Conservation (phyloP, 2,113 vertebrate genomes). For the Diphyllodes magnificus region DNA sequence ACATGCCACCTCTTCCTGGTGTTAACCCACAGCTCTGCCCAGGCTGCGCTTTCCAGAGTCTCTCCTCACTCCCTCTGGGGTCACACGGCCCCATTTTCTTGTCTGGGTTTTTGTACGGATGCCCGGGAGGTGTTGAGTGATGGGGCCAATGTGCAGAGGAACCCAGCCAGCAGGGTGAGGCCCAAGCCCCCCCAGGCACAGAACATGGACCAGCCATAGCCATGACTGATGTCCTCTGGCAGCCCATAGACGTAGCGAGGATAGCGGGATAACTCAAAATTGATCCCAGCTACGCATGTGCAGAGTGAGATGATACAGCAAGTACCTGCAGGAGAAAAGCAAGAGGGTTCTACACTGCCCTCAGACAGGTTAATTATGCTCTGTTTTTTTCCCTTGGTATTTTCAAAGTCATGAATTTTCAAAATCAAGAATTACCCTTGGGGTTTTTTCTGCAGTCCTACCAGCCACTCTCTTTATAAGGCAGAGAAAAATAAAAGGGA, state of each 20-base stretch:
- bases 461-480: neutral
- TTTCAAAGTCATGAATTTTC: neutral
- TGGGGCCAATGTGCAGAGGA: constrained; percentile 90
- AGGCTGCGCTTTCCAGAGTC: constrained; percentile 41
- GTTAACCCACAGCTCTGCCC: constrained; percentile 38
- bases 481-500: neutral
- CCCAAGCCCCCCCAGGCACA: constrained; percentile 93
- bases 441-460: neutral
- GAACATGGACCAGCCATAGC: constrained; percentile 97
- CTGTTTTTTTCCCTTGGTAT: neutral
- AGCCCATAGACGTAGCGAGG: constrained; percentile 89
- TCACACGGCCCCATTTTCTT: constrained; percentile 93
- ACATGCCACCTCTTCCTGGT: neutral
- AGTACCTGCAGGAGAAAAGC: constrained; percentile 76
- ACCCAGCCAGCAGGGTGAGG: constrained; percentile 89
- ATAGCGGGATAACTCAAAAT: constrained; percentile 92
- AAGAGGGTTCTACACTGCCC: constrained; percentile 15
- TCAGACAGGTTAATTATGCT: neutral
- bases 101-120: constrained; percentile 84
- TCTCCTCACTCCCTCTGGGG: neutral
- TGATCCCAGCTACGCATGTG: constrained; percentile 92
- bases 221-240: constrained; percentile 93
- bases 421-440: neutral
- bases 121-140: constrained; percentile 86
- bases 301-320: constrained; percentile 94